Percentiles rank a stretch among this genome's conserved stretches.
Evolutionary conservation across 1,140 invertebrate genomes (phyloP).

Genomic region (Drosophila rhopaloa): DNA sequence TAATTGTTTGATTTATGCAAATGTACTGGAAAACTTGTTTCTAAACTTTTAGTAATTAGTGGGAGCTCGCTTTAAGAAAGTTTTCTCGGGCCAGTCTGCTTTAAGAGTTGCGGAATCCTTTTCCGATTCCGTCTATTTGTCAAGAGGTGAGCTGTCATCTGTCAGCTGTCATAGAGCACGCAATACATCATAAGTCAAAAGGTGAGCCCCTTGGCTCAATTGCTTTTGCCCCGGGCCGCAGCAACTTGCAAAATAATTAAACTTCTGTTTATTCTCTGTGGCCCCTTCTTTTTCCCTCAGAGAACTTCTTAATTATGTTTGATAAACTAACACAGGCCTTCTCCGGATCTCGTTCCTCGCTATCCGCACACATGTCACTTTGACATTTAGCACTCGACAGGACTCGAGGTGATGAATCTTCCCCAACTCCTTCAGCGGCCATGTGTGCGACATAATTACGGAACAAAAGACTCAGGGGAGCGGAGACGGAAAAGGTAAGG

Average conservation of each 20-base stretch:
- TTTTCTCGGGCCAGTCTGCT: constrained; percentile 1
- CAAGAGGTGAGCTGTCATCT: constrained; percentile 56
- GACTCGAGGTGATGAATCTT: constrained; percentile 39
- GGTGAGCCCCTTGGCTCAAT: constrained; percentile 69
- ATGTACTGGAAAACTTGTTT: constrained; percentile 47
- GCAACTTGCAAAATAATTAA: constrained; percentile 75
- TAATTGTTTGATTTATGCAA: constrained; percentile 82
- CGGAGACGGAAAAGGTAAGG: neutral
- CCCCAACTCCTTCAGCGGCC: constrained; percentile 9
- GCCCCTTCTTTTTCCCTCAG: constrained; percentile 1
- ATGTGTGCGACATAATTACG: constrained; percentile 69
- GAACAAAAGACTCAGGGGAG: constrained; percentile 52
- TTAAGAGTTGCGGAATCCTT: constrained; percentile 32
- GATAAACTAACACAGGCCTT: constrained; percentile 61
- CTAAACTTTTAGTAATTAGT: constrained; percentile 40
- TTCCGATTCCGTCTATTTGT: constrained; percentile 17
- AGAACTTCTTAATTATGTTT: constrained; percentile 78
- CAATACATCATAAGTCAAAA: constrained; percentile 82
- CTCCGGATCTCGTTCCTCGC: constrained; percentile 5
- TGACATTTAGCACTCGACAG: constrained; percentile 61
- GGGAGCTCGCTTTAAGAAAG: constrained; percentile 27
- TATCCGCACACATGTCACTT: constrained; percentile 59
- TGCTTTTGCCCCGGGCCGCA: constrained; percentile 25
- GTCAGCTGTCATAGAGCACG: constrained; percentile 70
- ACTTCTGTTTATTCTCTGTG: constrained; percentile 77